Evolutionary conservation across 2,888 invertebrate species (phyloP), one percentile per base, ranked within the genome.

Genomic region (Iselma pallidipennis): DNA sequence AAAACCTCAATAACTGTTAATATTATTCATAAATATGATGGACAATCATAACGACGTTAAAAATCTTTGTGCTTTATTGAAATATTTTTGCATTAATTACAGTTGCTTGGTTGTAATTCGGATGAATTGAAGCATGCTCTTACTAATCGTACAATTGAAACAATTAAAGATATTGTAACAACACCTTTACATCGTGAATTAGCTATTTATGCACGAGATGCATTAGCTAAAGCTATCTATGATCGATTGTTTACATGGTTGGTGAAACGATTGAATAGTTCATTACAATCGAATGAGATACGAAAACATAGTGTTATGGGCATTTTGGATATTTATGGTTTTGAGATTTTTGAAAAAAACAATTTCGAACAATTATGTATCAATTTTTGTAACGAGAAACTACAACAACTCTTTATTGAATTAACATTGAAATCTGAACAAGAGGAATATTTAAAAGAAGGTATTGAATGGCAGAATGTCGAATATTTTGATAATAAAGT

Each of bases 361-460:
- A 92, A 91, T 76, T 92, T 92, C 80, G 92, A 92, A 80, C 96
- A 96, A 82, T 92, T 96, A 80, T 96, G 96, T 83, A 96, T 96
- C 66, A 96, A 96, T 83, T 96, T 92, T 83, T 96, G 96, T 81
- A 96, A 96, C 79, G 96, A 96, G 83, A 96, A 96, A 81, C 85
- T 96, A 63, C 96, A 96, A 79, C 96, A 96, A 81, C 83, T 96
- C 63, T 96, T 96, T 82, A 96, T 96, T 76, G 91, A 95, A 80
- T 82, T 96, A 75, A 96, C 96, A 0, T 82, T 96, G 42, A 93
- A 92, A 77, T 93, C 93, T 12, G 96, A 96, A 79, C 96, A 96
- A 80, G 95, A 96, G 75, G 96, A 96, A 79, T 96, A 96, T 77
- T 83, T 90, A 33, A 88, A 89, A 55, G 96, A 96, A 81, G 95